These are phyloP conservation scores for Cabera pusaria DNA, from an alignment of 2,888 invertebrate species.

Conservation along the genomic window DNA sequence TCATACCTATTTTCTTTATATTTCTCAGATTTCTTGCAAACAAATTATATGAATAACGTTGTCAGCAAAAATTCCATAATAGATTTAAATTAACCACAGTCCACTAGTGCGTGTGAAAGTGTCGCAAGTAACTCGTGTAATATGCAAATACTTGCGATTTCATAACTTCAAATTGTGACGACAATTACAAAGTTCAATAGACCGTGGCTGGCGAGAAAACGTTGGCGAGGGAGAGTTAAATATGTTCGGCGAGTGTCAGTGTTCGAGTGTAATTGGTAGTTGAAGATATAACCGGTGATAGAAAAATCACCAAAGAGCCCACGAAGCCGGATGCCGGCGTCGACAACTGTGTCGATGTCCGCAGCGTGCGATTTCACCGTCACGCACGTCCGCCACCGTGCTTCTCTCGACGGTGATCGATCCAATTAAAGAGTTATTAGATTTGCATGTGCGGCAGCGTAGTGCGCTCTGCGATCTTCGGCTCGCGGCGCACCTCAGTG, in stretches of 20 bases:
- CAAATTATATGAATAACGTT: too few relatives aligned
- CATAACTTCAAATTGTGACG: conserved; percentile 49
- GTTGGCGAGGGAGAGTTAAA: conserved; percentile 11
- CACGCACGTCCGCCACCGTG: conserved; percentile 71
- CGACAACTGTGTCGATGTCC: conserved; percentile 66
- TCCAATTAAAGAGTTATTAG: conserved; percentile 56
- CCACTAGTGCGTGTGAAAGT: conserved; percentile 40
- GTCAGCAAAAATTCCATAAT: too few relatives aligned
- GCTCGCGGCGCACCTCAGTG: conserved; percentile 52
- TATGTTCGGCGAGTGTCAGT: conserved; percentile 28
- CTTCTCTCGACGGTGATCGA: conserved; percentile 54
- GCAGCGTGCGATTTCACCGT: conserved; percentile 70
- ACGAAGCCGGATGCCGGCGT: conserved; percentile 56
- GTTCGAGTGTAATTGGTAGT: conserved; percentile 39
- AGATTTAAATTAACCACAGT: conserved; percentile 1
- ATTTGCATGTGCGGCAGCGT: conserved; percentile 50
- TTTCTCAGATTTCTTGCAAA: conserved; percentile 27
- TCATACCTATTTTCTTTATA: too few relatives aligned
- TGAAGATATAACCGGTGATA: conserved; percentile 30
- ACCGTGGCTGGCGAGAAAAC: conserved; percentile 26
- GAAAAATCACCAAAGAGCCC: conserved; percentile 39
- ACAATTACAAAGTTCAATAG: conserved; percentile 40
- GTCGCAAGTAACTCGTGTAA: conserved; percentile 42
- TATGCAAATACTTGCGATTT: conserved; percentile 48
- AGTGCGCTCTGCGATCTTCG: conserved; percentile 33